A percentile compares a stretch with the other conserved stretches of the same genome.
Conservation (phyloP, 1,140 invertebrate genomes). For the Thereuonema tuberculata region DNA sequence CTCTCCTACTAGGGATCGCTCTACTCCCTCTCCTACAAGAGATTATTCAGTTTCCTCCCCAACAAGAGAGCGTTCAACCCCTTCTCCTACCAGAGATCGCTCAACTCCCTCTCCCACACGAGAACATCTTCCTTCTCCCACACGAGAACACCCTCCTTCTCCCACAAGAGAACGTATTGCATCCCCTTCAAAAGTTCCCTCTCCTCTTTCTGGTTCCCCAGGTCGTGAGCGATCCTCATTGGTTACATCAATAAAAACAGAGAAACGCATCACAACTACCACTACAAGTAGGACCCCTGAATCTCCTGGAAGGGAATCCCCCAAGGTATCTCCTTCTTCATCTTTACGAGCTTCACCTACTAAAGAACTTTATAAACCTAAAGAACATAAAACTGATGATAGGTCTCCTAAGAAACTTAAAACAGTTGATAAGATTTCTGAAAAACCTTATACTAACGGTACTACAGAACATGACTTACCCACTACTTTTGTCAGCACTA, state of each 20-base stretch:
- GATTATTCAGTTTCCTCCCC: neutral
- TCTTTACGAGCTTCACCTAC: neutral
- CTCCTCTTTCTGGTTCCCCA: neutral
- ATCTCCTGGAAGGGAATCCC: neutral
- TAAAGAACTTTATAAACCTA: neutral
- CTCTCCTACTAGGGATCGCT: neutral
- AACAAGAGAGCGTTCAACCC: neutral
- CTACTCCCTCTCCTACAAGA: neutral
- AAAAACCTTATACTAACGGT: neutral
- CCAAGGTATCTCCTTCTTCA: neutral
- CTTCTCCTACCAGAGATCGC: no score
- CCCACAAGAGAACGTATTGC: neutral
- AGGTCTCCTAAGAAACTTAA: no score
- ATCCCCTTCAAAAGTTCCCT: no score
- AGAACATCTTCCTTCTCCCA: neutral
- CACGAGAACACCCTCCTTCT: neutral
- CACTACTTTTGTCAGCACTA: constrained; percentile 4
- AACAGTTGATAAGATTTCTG: neutral
- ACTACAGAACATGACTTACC: neutral
- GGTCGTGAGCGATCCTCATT: neutral
- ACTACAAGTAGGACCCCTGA: neutral
- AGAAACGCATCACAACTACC: neutral
- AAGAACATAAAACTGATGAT: neutral
- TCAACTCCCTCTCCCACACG: no score
- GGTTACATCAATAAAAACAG: neutral